These are phyloP conservation scores for Agelas oroides DNA, from an alignment of 37 sponge, comb jelly and placozoan species.

Conservation along the genomic window DNA sequence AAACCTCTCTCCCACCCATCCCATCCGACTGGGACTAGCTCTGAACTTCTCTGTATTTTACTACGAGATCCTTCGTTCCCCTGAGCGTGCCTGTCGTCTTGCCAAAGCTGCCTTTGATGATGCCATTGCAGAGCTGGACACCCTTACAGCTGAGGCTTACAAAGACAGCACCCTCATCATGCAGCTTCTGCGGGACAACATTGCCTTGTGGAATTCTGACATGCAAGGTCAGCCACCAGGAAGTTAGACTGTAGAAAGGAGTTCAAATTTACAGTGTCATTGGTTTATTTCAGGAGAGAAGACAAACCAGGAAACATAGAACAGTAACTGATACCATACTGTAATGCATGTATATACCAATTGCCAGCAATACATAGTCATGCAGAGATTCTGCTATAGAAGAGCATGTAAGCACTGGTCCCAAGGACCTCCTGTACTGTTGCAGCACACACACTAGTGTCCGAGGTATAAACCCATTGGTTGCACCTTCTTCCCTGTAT, in stretches of 20 bases:
- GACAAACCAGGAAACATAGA: too few species aligned
- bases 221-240: neutral
- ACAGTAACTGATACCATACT: too few species aligned
- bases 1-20: conserved; percentile 80
- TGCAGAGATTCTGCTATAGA: conserved; percentile 40
- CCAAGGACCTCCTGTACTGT: conserved; percentile 51
- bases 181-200: conserved; percentile 96
- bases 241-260: neutral
- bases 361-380: too few species aligned
- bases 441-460: conserved; percentile 67
- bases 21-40: conserved; percentile 93
- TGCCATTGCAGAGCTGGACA: conserved; percentile 85
- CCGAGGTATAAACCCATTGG: conserved; percentile 85
- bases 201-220: conserved; percentile 65
- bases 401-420: conserved; percentile 81
- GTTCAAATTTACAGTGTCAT: neutral
- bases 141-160: conserved; percentile 79
- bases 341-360: too few species aligned
- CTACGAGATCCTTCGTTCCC: conserved; percentile 78
- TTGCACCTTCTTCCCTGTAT: neutral
- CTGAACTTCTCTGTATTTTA: conserved; percentile 98
- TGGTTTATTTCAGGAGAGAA: too few species aligned
- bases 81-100: neutral
- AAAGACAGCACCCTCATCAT: conserved; percentile 96
- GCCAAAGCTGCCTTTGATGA: conserved; percentile 82